Evolutionary conservation across 2,888 invertebrate genomes (phyloP).

Genomic region (Lasioglossum lativentre): DNA sequence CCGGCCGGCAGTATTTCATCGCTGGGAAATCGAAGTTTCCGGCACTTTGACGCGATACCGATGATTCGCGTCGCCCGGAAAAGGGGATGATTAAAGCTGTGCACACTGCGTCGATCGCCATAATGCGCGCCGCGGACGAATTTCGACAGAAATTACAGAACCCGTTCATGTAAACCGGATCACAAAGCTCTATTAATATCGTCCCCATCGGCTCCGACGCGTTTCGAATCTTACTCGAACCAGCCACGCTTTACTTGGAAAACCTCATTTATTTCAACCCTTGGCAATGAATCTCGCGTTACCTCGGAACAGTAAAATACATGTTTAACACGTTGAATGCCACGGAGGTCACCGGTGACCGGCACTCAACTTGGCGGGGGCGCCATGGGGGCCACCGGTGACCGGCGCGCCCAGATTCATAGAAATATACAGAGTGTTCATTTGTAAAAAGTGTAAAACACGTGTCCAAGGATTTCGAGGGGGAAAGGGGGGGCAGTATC

Average conservation of each 20-base stretch:
- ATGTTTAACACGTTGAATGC: no score
- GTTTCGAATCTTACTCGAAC: not conserved
- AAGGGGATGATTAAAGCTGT: constrained; percentile 45
- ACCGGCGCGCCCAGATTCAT: no score
- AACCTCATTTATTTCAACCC: not conserved
- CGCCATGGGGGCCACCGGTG: no score
- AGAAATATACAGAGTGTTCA: no score
- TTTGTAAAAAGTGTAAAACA: no score
- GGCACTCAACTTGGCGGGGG: no score
- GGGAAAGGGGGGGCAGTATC: no score
- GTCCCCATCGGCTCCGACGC: not conserved
- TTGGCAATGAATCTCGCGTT: no score
- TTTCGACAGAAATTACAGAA: not conserved
- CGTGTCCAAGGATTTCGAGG: no score
- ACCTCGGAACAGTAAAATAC: not conserved
- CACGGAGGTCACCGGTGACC: no score
- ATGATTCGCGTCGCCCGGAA: constrained; percentile 28
- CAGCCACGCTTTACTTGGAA: not conserved
- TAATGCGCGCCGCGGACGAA: not conserved
- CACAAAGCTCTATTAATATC: not conserved
- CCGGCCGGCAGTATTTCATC: constrained; percentile 16
- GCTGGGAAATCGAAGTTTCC: constrained; percentile 26
- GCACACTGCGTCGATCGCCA: not conserved
- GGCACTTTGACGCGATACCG: constrained; percentile 17
- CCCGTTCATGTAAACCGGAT: not conserved